These are phyloP conservation scores for Prostheceraeus crozeri DNA, from an alignment of 2,888 invertebrate genomes.

Conservation along the genomic window DNA sequence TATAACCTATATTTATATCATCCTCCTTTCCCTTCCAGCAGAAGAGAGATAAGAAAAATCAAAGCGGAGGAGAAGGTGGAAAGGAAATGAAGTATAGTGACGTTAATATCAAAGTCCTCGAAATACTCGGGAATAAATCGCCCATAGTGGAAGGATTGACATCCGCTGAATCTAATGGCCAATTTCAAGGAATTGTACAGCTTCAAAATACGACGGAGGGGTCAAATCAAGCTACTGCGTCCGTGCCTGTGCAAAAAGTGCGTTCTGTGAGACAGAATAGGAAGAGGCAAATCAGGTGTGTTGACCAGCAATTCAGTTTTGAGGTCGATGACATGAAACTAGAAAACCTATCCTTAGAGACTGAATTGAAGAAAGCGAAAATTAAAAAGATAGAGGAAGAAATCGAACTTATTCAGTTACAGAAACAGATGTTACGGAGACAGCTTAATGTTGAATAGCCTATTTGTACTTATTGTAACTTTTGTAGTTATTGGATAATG, in stretches of 20 bases:
- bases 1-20: too few relatives aligned
- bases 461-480: too few relatives aligned
- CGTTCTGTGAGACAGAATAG: background rate
- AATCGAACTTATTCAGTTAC: constrained; percentile 1
- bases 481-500: too few relatives aligned
- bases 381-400: constrained; percentile 6
- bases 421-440: too few relatives aligned
- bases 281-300: background rate
- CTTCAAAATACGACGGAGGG: background rate
- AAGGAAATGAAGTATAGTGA: background rate
- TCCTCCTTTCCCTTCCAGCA: too few relatives aligned
- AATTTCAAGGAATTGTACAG: constrained; percentile 1
- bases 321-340: background rate
- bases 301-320: too few relatives aligned
- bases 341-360: background rate
- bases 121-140: constrained; percentile 28
- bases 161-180: constrained; percentile 8
- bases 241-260: constrained; percentile 7
- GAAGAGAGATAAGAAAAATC: too few relatives aligned
- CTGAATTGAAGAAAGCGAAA: constrained; percentile 7
- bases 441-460: too few relatives aligned
- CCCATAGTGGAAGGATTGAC: constrained; percentile 13
- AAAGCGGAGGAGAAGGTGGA: constrained; percentile 22
- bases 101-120: constrained; percentile 22
- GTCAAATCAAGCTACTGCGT: background rate